Conservation (phyloP, 1,140 invertebrate species). For the Ceratitis capitata region DNA sequence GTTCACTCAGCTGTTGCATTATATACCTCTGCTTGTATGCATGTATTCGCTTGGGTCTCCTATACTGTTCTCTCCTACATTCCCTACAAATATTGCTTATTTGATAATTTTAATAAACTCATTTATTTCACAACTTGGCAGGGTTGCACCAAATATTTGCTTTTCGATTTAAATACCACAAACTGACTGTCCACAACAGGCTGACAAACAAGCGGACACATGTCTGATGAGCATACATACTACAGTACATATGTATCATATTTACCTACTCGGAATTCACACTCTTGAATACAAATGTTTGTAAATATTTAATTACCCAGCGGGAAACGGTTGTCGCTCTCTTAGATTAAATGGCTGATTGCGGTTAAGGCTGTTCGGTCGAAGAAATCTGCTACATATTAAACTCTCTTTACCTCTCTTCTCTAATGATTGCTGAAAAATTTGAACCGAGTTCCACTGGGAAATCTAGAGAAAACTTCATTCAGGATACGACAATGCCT, state of each 20-base stretch:
- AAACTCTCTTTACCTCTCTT: too few species aligned
- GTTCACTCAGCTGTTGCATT: neutral
- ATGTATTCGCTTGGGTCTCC: neutral
- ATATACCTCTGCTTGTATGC: too few species aligned
- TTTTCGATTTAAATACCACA: constrained; percentile 29
- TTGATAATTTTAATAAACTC: constrained; percentile 32
- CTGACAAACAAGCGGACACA: neutral
- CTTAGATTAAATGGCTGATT: too few species aligned
- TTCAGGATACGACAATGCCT: too few species aligned
- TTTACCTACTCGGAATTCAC: neutral
- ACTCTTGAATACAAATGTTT: neutral
- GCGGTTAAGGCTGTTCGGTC: too few species aligned
- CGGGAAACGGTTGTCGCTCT: neutral
- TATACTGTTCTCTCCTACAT: neutral
- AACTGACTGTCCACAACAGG: neutral
- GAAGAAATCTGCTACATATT: too few species aligned
- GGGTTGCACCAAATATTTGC: constrained; percentile 22
- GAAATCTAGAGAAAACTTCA: too few species aligned
- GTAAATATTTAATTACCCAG: neutral
- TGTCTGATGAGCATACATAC: neutral
- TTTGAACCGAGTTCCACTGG: too few species aligned
- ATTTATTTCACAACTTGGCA: neutral
- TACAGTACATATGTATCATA: neutral
- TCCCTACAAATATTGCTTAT: neutral
- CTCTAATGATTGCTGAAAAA: too few species aligned